Evolutionary conservation across 1,140 invertebrate species (phyloP).

Genomic region (Holotrichia oblita): DNA sequence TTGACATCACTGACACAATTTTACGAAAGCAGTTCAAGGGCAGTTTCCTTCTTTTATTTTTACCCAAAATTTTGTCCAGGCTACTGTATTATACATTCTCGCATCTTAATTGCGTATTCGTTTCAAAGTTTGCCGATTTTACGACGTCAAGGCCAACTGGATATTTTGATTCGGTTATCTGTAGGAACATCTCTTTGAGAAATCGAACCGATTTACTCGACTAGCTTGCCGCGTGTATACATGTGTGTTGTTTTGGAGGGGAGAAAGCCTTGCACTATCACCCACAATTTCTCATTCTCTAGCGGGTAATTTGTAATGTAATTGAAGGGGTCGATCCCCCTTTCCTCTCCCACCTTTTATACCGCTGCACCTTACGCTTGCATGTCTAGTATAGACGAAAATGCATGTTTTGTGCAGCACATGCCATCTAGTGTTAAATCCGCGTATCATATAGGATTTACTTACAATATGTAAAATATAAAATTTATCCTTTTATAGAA

Average conservation of each 20-base stretch:
- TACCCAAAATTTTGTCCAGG: not conserved
- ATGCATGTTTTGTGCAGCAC: conserved; percentile 39
- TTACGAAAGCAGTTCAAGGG: conserved; percentile 18
- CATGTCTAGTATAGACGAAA: conserved; percentile 19
- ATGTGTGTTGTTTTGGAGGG: not conserved
- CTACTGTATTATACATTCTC: conserved; percentile 6
- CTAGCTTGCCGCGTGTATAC: not conserved
- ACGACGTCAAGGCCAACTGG: not conserved
- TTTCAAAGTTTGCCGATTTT: not conserved
- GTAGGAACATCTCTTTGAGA: conserved; percentile 6
- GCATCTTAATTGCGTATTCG: conserved; percentile 18
- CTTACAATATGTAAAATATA: not conserved
- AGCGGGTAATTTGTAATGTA: conserved; percentile 17
- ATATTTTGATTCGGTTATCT: conserved; percentile 10
- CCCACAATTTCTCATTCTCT: not conserved
- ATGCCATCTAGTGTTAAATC: conserved; percentile 42
- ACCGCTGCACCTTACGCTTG: not conserved
- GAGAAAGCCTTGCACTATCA: not conserved
- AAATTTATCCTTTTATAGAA: too few species aligned
- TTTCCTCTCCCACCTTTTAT: not conserved
- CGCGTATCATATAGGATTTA: not conserved
- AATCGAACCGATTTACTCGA: not conserved
- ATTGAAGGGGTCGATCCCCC: conserved; percentile 18
- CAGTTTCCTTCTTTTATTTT: conserved; percentile 11
- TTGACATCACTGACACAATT: conserved; percentile 38